Base-by-base conservation (phyloP, 1,140 invertebrate species). In the Anastrepha ludens region DNA sequence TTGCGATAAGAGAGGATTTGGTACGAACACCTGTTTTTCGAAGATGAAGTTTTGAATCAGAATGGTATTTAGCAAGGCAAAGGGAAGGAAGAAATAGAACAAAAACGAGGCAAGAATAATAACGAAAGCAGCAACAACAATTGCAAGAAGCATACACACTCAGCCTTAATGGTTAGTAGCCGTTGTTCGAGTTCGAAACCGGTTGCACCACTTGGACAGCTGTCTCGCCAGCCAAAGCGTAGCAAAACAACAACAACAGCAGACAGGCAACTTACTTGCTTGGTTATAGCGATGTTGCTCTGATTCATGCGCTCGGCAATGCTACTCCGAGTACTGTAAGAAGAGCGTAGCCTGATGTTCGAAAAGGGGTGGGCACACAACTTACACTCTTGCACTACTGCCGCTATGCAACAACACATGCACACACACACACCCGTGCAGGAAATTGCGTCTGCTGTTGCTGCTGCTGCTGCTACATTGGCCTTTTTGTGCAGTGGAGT, bases 121-220 rank as follows among this genome's bases (percentile, higher is more conserved):
- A 29, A 29, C 29, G 29, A 17, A 85, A 85, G 50, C 74, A 81
- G 39, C 59, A 85, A 58, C 65, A 86, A 74, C 58, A 74, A 88
- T n/a, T 67, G 29, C n/a, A 50, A 74, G 3, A 86, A 86, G 89
- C 91, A 90, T 90, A 29, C 8, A 29, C 29, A 29, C 29, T 29
- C 29, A 29, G 29, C 29, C 29, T 29, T 29, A 29, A 29, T 29
- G 29, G 29, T 29, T 29, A 29, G 20, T 39, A 41, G 15, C 70
- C 20, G 3, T 5, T 44, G 58, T 81, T 81, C 74, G 62, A 86
- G 6, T 65, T 62, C 85, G 62, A 60, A 60, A 86, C 85, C 85
- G 58, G 85, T 62, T 65, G 85, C 58, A 86, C 85, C 58, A 86
- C 85, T 20, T 11, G 44, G 17, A 29, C 58, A 60, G 59, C 85